phyloP scores from a whole-genome alignment of 2,888 invertebrate species.

The Litoditis marina region DNA sequence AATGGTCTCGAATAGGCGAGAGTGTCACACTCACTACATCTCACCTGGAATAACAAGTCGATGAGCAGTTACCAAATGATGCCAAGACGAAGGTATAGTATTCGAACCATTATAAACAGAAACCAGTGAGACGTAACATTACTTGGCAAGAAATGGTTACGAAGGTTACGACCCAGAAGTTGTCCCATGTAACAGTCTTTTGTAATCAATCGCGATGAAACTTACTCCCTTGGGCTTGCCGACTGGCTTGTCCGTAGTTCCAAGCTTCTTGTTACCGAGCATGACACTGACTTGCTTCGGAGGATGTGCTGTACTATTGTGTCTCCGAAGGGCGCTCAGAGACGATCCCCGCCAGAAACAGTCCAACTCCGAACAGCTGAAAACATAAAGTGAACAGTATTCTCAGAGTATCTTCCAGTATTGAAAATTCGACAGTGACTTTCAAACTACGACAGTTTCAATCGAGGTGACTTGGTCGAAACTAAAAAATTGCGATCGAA shows the following conservation, averaged over 20 bases:
- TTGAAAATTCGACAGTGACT: no score
- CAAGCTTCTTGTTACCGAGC: slow-evolving; percentile 11
- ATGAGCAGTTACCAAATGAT: no score
- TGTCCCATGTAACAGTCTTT: no score
- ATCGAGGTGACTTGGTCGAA: no score
- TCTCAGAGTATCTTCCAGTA: no score
- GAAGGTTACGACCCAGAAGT: no score
- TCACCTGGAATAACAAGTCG: slow-evolving; percentile 26
- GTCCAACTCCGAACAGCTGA: slow-evolving; percentile 34
- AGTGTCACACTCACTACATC: slow-evolving; percentile 42
- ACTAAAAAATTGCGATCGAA: no score
- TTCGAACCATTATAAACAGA: no score
- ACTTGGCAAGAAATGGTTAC: neutral
- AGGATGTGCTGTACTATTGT: slow-evolving; percentile 13
- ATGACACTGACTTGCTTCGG: slow-evolving; percentile 4
- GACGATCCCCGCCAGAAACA: slow-evolving; percentile 36
- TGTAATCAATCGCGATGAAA: no score
- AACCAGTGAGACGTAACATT: neutral
- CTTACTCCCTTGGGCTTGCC: slow-evolving; percentile 18
- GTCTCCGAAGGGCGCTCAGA: slow-evolving; percentile 28
- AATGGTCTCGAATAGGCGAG: slow-evolving; percentile 40
- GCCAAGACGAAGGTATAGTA: no score
- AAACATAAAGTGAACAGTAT: slow-evolving; percentile 1
- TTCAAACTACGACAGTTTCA: no score
- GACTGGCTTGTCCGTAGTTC: neutral